Evolutionary conservation across 2,113 vertebrate genomes (phyloP).

Genomic region (Lagopus leucura): DNA sequence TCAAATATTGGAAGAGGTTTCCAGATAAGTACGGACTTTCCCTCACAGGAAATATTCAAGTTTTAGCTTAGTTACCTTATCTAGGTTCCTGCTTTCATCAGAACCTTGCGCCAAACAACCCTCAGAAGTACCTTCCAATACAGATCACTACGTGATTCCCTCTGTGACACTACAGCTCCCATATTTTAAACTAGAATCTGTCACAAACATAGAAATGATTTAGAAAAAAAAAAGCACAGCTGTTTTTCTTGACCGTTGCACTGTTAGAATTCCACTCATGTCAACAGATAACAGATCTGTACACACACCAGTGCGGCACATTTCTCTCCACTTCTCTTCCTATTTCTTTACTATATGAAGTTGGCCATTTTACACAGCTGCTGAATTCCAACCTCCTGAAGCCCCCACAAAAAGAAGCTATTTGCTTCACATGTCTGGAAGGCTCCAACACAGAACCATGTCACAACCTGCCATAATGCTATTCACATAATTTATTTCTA

Average conservation of each 20-base stretch:
- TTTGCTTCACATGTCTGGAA: not conserved
- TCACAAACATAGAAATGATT: not conserved
- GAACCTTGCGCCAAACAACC: not conserved
- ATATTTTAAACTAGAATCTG: not conserved
- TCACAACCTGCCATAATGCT: not conserved
- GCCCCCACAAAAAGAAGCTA: not conserved
- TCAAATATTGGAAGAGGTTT: not conserved
- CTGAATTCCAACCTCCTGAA: not conserved
- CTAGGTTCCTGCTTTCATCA: not conserved
- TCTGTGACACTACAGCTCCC: not conserved
- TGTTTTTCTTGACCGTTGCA: not conserved
- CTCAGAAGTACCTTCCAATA: not conserved
- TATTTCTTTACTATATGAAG: not conserved
- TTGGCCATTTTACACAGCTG: not conserved
- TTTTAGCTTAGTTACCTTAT: not conserved
- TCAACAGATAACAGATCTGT: not conserved
- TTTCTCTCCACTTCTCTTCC: not conserved
- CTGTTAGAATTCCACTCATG: not conserved
- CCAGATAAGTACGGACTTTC: not conserved
- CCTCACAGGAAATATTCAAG: not conserved
- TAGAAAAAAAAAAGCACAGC: not conserved
- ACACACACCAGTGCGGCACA: not conserved
- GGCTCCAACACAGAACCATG: fast-evolving
- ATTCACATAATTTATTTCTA: fast-evolving
- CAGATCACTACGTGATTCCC: not conserved